Conservation (phyloP, 1,140 invertebrate genomes). For the Sycobia sp. region DNA sequence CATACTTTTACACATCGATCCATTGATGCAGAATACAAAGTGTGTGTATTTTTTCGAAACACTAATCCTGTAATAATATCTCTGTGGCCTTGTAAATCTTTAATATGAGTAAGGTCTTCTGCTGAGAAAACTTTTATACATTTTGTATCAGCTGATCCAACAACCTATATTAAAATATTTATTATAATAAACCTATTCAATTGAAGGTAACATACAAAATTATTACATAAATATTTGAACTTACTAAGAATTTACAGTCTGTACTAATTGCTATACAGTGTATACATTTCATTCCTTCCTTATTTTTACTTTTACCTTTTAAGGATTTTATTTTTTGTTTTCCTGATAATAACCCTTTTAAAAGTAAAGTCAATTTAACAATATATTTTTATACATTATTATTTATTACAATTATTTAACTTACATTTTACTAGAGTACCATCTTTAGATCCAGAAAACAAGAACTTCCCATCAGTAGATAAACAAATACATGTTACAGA, state of each 20-base stretch:
- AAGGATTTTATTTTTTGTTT: constrained; percentile 66
- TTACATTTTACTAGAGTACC: constrained; percentile 85
- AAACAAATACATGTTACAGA: constrained; percentile 83
- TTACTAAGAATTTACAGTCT: constrained; percentile 83
- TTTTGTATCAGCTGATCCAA: constrained; percentile 74
- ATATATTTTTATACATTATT: constrained; percentile 18
- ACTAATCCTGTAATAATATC: constrained; percentile 77
- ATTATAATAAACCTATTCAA: not conserved
- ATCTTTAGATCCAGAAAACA: constrained; percentile 89
- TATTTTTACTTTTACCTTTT: constrained; percentile 58
- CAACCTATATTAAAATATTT: constrained; percentile 42
- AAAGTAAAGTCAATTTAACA: constrained; percentile 19
- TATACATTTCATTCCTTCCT: constrained; percentile 61
- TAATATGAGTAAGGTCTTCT: constrained; percentile 74
- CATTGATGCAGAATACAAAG: constrained; percentile 82
- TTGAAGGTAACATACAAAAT: not conserved
- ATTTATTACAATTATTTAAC: constrained; percentile 20
- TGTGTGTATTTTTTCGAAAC: constrained; percentile 87
- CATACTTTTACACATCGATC: constrained; percentile 91
- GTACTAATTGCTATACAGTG: constrained; percentile 79
- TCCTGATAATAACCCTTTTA: constrained; percentile 63
- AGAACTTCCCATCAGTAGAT: constrained; percentile 73
- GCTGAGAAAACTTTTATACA: constrained; percentile 87
- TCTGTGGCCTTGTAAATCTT: constrained; percentile 83
- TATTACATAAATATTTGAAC: constrained; percentile 27